Conservation (phyloP, 1,140 invertebrate species). For the Hypsibius dujardini region DNA sequence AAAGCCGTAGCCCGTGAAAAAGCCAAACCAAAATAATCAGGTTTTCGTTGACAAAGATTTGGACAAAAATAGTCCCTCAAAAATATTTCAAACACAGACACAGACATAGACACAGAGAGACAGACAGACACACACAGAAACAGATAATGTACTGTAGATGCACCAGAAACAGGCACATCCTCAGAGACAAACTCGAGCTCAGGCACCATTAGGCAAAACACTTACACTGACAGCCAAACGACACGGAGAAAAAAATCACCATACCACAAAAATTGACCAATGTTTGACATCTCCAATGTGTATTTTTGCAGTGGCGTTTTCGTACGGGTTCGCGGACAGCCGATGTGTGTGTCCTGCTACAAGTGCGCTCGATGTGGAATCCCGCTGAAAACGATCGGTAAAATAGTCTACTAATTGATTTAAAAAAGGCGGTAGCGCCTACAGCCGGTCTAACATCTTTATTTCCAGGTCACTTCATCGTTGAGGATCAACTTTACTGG, state of each 20-base stretch:
- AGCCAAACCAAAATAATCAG: not conserved
- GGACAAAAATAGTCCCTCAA: not conserved
- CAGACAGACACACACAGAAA: too few relatives aligned
- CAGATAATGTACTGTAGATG: too few relatives aligned
- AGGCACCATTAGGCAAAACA: too few relatives aligned
- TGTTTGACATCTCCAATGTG: not conserved
- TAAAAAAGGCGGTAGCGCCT: too few relatives aligned
- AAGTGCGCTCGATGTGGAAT: slow-evolving; percentile 8
- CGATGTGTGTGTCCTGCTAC: slow-evolving; percentile 9
- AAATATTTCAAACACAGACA: too few relatives aligned
- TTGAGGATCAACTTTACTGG: slow-evolving; percentile 7
- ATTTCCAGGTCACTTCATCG: not conserved
- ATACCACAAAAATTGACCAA: too few relatives aligned
- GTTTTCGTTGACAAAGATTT: not conserved
- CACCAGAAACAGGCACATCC: too few relatives aligned
- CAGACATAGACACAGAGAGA: too few relatives aligned
- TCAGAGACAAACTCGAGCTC: too few relatives aligned
- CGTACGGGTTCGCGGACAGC: slow-evolving; percentile 14
- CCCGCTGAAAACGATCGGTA: slow-evolving; percentile 14
- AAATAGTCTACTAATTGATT: not conserved
- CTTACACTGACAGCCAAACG: too few relatives aligned
- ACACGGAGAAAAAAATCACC: too few relatives aligned
- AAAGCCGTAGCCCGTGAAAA: too few relatives aligned
- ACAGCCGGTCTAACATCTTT: not conserved
- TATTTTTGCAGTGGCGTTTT: not conserved